These are phyloP conservation scores for Melitaea cinxia DNA, from an alignment of 1,140 invertebrate genomes.

Conservation along the genomic window DNA sequence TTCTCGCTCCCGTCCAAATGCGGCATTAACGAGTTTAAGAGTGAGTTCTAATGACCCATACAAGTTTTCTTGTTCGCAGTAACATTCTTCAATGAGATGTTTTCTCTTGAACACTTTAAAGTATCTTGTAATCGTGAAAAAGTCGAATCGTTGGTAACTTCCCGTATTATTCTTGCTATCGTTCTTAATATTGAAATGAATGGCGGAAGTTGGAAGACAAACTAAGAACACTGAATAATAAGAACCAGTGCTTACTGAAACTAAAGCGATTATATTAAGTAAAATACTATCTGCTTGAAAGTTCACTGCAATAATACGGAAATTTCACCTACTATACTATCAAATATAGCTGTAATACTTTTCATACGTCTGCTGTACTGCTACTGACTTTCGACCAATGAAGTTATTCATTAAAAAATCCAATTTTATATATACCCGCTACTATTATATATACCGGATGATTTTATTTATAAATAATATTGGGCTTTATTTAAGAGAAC, in stretches of 20 bases:
- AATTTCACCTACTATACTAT: slow-evolving; percentile 31
- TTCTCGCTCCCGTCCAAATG: slow-evolving; percentile 30
- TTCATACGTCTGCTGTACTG: background rate
- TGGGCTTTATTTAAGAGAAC: too few relatives aligned
- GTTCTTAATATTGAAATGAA: slow-evolving; percentile 63
- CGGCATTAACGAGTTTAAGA: slow-evolving; percentile 36
- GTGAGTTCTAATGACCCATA: slow-evolving; percentile 35
- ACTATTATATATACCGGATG: too few relatives aligned
- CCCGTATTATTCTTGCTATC: slow-evolving; percentile 34
- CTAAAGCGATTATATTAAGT: slow-evolving; percentile 61
- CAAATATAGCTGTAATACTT: slow-evolving; percentile 33
- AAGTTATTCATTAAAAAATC: background rate
- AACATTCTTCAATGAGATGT: slow-evolving; percentile 28
- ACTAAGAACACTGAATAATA: slow-evolving; percentile 65
- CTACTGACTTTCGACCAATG: background rate
- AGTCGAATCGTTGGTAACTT: slow-evolving; percentile 30
- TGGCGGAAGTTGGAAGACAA: slow-evolving; percentile 54
- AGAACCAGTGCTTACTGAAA: slow-evolving; percentile 51
- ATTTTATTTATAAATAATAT: too few relatives aligned
- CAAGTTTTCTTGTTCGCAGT: slow-evolving; percentile 28
- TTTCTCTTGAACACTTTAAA: slow-evolving; percentile 21
- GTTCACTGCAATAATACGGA: slow-evolving; percentile 43
- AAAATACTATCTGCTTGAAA: slow-evolving; percentile 57
- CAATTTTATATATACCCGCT: too few relatives aligned
- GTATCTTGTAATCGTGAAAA: slow-evolving; percentile 21